A percentile compares a stretch with the other conserved stretches of the same genome.
These are phyloP conservation scores for Netta rufina DNA, from an alignment of 2,797 vertebrate genomes.

Conservation along the genomic window DNA sequence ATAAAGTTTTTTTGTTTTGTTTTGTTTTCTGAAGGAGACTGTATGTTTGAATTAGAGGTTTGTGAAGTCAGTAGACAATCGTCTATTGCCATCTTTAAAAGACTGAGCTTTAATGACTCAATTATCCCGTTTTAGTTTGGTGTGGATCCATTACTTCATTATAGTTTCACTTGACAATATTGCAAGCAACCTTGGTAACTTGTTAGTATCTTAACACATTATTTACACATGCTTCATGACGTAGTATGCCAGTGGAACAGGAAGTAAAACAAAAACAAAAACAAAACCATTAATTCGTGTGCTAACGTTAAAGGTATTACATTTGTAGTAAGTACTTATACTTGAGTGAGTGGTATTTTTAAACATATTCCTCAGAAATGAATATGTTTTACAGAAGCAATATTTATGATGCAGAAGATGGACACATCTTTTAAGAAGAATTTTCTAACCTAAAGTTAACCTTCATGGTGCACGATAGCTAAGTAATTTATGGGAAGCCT, in stretches of 20 bases:
- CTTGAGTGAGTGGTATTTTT: not conserved
- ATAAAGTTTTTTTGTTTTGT: not conserved
- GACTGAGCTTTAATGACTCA: slow-evolving; percentile 35
- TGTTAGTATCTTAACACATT: not conserved
- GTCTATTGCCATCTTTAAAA: slow-evolving; percentile 32
- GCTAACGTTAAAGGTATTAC: not conserved
- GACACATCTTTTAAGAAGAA: not conserved
- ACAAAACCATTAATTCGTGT: not conserved
- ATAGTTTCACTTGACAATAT: slow-evolving; percentile 38
- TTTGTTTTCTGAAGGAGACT: not conserved
- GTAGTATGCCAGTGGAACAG: not conserved
- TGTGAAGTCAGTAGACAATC: slow-evolving; percentile 26
- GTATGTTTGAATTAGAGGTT: slow-evolving; percentile 20
- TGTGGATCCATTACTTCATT: slow-evolving; percentile 42
- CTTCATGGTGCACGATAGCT: not conserved
- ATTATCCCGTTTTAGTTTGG: slow-evolving; percentile 18
- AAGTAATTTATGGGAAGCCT: not conserved
- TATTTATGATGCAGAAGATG: not conserved
- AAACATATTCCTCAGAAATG: slow-evolving; percentile 7
- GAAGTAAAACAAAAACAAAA: not conserved
- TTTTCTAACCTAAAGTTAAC: not conserved
- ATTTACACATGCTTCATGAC: slow-evolving; percentile 4
- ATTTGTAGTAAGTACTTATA: not conserved
- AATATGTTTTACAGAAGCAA: not conserved
- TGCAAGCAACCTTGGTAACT: slow-evolving; percentile 10